These are phyloP conservation scores for Apistogramma diplotaenia DNA, from an alignment of 2,113 vertebrate species.

Conservation along the genomic window DNA sequence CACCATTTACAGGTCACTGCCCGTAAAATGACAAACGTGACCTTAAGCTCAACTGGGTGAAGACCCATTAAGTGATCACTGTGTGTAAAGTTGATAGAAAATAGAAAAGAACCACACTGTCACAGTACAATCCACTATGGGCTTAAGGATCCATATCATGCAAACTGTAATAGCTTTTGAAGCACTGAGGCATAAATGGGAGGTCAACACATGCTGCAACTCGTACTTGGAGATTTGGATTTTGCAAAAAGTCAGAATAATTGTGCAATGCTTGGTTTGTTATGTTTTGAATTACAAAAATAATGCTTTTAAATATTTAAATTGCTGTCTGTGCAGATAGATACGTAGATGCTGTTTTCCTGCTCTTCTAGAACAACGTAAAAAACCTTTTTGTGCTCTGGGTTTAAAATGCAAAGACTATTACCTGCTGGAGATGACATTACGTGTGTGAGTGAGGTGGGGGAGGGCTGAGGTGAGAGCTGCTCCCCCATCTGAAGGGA, in stretches of 20 bases:
- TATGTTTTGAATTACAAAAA: not conserved
- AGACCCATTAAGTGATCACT: not conserved
- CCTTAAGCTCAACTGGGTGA: not conserved
- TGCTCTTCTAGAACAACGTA: not conserved
- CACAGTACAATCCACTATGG: not conserved
- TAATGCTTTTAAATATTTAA: too few relatives aligned
- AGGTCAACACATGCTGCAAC: not conserved
- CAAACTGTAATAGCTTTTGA: not conserved
- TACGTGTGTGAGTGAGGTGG: conserved; percentile 71
- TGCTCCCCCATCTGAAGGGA: conserved; percentile 62
- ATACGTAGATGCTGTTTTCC: too few relatives aligned
- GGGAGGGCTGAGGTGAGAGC: conserved; percentile 46
- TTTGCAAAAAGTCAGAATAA: not conserved
- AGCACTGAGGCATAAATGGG: not conserved
- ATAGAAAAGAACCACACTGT: not conserved
- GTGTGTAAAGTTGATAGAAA: too few relatives aligned
- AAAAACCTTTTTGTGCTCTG: not conserved
- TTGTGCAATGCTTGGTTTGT: not conserved
- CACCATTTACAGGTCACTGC: not conserved
- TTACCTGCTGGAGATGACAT: conserved; percentile 80
- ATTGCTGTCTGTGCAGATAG: not conserved
- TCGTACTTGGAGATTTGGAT: not conserved
- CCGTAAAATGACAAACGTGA: not conserved
- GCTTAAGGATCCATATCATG: not conserved
- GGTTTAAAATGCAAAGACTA: not conserved